Evolutionary conservation across 2,888 invertebrate genomes (phyloP).

Genomic region (Adelognathus sp.): DNA sequence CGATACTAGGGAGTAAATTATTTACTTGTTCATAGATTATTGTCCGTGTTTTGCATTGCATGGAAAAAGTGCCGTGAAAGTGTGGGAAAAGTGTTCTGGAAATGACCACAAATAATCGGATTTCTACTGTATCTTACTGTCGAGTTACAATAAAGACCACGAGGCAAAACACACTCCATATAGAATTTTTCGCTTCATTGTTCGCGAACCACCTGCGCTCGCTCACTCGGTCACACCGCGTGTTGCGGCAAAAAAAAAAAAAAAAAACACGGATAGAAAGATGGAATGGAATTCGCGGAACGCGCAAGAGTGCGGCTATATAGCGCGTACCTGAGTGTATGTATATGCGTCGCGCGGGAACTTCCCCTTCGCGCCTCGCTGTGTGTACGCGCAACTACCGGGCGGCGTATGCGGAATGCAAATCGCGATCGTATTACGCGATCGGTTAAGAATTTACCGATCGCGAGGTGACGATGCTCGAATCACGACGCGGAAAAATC

Average conservation of each 20-base stretch:
- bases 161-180: neutral
- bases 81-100: too few relatives aligned
- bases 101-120: too few relatives aligned
- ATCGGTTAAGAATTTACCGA: constrained; percentile 60
- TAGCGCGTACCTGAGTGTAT: too few relatives aligned
- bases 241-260: too few relatives aligned
- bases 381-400: neutral
- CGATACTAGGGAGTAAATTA: too few relatives aligned
- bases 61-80: too few relatives aligned
- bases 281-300: constrained; percentile 58
- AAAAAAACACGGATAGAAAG: constrained; percentile 48
- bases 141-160: neutral
- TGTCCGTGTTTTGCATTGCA: too few relatives aligned
- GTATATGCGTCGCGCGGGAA: neutral
- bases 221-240: neutral
- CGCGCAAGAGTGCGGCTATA: constrained; percentile 36
- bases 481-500: constrained; percentile 40
- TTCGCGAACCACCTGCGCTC: constrained; percentile 27
- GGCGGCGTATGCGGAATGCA: constrained; percentile 60
- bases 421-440: constrained; percentile 67
- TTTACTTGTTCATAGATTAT: too few relatives aligned
- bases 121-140: too few relatives aligned
- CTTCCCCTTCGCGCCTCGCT: neutral
- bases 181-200: constrained; percentile 21
- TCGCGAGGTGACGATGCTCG: constrained; percentile 29